Evolutionary conservation across 2,888 invertebrate species (phyloP), one percentile per base, ranked within the genome.

Genomic region (Crocallis elinguaria): DNA sequence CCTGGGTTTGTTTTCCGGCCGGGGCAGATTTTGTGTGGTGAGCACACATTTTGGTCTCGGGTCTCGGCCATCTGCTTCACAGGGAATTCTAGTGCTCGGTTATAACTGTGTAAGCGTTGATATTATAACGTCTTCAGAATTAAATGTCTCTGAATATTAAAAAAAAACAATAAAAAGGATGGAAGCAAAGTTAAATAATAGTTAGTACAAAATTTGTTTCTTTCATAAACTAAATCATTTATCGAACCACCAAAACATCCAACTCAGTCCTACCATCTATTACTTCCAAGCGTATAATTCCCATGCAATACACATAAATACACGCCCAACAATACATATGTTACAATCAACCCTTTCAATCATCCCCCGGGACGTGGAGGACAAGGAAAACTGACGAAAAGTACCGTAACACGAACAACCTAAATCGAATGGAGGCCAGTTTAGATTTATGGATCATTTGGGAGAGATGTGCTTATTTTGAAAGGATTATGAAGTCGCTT

Each of bases 261-360:
- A 7, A 25, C 25, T 1, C 23, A n/a, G n/a, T n/a, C 23, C 23
- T 1, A 9, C 25, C 25, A 25, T n/a, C n/a, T n/a, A n/a, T n/a
- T 3, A 27, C 19, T 4, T 6, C 19, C 3, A 19, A 19, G 6
- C 6, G 6, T 4, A 19, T 19, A 4, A 19, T 3, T 19, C 19
- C 19, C 19, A 6, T 19, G 36, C 11, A 11, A 7, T 17, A 17
- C n/a, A 36, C 19, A 43, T 32, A 43, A 25, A 38, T 45, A 45
- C 9, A 45, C 17, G 25, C 1, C 13, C 25, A 52, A 56, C 56
- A 60, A 61, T 60, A 65, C 59, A 63, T 63, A 39, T 64, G 62
- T 61, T 59, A 49, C 54, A 37, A 30, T 44, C 63, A 46, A 64
- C 68, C 64, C 62, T 66, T 69, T 67, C 62, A 55, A 70, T 67